Evolutionary conservation across 2,113 vertebrate species (phyloP), one percentile per base, ranked within the genome.

Genomic region (Eupsittula cactorum): DNA sequence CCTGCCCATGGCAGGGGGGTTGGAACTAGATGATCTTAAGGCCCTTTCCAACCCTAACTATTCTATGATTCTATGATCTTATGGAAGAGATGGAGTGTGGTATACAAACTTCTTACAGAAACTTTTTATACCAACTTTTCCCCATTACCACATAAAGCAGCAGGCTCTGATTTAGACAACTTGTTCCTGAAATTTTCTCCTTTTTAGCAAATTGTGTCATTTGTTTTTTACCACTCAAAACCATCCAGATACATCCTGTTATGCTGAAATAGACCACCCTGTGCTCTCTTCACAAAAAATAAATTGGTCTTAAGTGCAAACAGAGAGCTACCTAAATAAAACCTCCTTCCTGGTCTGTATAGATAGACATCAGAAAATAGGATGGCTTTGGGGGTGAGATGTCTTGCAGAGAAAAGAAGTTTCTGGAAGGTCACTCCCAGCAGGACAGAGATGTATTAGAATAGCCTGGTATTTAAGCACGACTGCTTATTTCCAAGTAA

Each of bases 351-450:
- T 47, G 11, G 16, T 82, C 90, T 88, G 60, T 73, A 74, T 57
- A 93, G 55, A 81, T 55, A 64, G 76, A 42, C 39, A 94, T 64
- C 29, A 83, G 88, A 88, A 92, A 92, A 94, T 96, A 44, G 37
- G 69, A 95, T 88, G 57, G 46, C 82, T 90, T 83, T 90, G 42
- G 69, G 69, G 16, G 13, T 79, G 29, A 92, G 62, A 60, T 15
- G 33, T 79, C 89, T 89, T 78, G 47, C 69, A 90, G 93, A 88
- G 92, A 94, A 95, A 85, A 92, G 33, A 90, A 86, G 79, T 83
- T 94, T 93, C 93, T 86, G 73, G 90, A 97, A 96, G 90, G 94
- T 96, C 92, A 93, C 21, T 95, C 90, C 47, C 93, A 95, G 92
- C 90, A 95, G 92, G 96, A 88, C 35, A 64, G 55, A 94, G 37